Percentiles rank a stretch among this genome's conserved stretches.
Conservation (phyloP, 2,113 vertebrate species). For the Hystrix cristata region DNA sequence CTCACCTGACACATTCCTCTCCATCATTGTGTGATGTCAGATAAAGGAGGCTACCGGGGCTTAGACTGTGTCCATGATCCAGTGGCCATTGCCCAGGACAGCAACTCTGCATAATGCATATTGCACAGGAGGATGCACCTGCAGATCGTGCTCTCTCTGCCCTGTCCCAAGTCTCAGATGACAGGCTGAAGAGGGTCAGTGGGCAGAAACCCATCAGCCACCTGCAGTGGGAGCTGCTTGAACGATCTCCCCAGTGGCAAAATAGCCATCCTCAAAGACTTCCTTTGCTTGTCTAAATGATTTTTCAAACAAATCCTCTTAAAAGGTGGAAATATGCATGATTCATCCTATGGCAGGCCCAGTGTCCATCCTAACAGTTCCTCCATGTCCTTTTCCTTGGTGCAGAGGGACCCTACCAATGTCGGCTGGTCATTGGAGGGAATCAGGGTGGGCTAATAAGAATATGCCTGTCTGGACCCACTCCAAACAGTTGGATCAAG, state of each 20-base stretch:
- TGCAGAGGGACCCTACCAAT: fast-evolving
- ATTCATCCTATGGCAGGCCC: fast-evolving
- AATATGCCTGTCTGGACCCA: background rate
- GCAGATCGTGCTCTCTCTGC: fast-evolving
- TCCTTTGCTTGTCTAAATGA: too few relatives aligned
- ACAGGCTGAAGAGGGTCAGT: background rate
- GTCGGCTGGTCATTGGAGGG: too few relatives aligned
- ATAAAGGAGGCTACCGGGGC: background rate
- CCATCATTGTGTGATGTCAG: background rate
- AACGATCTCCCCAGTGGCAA: fast-evolving
- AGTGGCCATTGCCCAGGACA: fast-evolving
- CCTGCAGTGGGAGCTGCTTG: too few relatives aligned
- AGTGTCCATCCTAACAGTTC: too few relatives aligned
- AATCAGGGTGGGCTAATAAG: fast-evolving
- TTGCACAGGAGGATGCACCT: fast-evolving
- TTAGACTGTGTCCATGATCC: background rate
- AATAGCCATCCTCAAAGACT: too few relatives aligned
- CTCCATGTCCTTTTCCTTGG: fast-evolving
- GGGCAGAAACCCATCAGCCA: fast-evolving
- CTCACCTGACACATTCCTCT: background rate
- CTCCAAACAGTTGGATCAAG: fast-evolving
- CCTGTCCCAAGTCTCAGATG: fast-evolving
- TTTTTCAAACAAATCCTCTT: background rate
- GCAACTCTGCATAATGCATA: background rate
- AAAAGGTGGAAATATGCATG: background rate